Base-by-base conservation (phyloP, 2,888 invertebrate species). In the Lobophora halterata region DNA sequence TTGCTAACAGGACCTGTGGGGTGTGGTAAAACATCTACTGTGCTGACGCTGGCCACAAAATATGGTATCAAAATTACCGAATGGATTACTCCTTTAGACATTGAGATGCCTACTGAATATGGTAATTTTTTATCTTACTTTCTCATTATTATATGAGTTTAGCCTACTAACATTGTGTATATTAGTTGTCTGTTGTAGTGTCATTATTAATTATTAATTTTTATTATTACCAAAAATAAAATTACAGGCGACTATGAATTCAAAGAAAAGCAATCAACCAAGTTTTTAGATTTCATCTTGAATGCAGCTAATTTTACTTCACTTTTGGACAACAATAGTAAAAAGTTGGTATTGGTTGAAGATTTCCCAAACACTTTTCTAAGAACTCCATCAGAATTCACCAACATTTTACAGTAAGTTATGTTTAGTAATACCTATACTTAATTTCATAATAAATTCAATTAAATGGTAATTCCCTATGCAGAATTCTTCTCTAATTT, bases 1-100 rank as follows among this genome's bases (percentile, higher is more conserved):
- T 69, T 97, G 2, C 55, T 97, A 10, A 92, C 92, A 3, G 97
- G 97, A 0, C 95, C 97, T 10, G 90, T 96, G 0, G 97, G 97
- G 0, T 90, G 91, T 65, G 96, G 96, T 0, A 97, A 97, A 81
- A 94, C 96, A 1, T 89, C 91, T 0, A 91, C 95, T 1, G 55
- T 96, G 1, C 89, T 86, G 38, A 88, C 91, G 4, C 54, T 96
- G 5, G 93, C 94, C 17, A 85, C 88, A 34, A 90, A 92, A 54
- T 72, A 92, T 46, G 81, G 88, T 13, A 76, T 90, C 16, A 89
- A 90, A 55, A 61, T 94, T 17, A 82, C 90, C 16, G 96, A 97
- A 75, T 97, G 97, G 97, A 90, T 92, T 11, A 95, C 94, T 56
- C 96, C 96, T 3, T 55, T 92, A 5, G 93, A 94, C 72, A 90